These are phyloP conservation scores for Anguilla obscura DNA, from an alignment of 2,797 vertebrate species.

Conservation along the genomic window DNA sequence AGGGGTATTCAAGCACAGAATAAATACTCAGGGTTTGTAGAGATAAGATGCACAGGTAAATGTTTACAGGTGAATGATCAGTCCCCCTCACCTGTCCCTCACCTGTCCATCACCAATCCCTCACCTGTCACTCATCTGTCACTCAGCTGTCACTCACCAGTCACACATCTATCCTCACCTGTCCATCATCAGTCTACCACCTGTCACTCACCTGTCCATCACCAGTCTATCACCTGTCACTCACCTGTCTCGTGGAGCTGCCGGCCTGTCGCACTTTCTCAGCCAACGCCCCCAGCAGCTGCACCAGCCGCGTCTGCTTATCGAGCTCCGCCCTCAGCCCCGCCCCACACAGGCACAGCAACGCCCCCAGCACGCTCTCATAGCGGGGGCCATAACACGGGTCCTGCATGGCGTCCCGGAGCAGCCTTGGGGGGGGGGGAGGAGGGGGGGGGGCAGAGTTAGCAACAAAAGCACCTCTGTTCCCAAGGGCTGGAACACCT, in stretches of 20 bases:
- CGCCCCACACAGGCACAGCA: conserved; percentile 87
- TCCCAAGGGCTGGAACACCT: background rate
- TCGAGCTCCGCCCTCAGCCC: conserved; percentile 86
- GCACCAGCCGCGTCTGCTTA: conserved; percentile 87
- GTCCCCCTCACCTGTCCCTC: background rate
- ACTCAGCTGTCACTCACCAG: too few relatives aligned
- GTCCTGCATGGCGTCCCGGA: conserved; percentile 90
- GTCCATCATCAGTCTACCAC: too few relatives aligned
- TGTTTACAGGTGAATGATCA: background rate
- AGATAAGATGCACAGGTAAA: background rate
- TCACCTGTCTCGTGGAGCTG: conserved; percentile 87
- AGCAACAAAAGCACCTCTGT: background rate
- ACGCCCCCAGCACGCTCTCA: conserved; percentile 84
- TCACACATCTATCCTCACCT: too few relatives aligned
- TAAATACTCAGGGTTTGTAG: background rate
- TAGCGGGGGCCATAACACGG: conserved; percentile 83
- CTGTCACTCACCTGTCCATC: too few relatives aligned
- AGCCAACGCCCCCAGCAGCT: conserved; percentile 87
- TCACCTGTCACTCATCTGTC: too few relatives aligned
- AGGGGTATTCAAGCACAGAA: background rate
- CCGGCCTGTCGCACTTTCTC: conserved; percentile 89
- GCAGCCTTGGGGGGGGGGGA: conserved; percentile 78
- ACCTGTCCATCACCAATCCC: too few relatives aligned
- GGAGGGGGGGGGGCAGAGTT: conserved; percentile 46
- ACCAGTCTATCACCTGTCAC: conserved; percentile 35